These are phyloP conservation scores for Gobius niger DNA, from an alignment of 2,113 vertebrate species.

Conservation along the genomic window DNA sequence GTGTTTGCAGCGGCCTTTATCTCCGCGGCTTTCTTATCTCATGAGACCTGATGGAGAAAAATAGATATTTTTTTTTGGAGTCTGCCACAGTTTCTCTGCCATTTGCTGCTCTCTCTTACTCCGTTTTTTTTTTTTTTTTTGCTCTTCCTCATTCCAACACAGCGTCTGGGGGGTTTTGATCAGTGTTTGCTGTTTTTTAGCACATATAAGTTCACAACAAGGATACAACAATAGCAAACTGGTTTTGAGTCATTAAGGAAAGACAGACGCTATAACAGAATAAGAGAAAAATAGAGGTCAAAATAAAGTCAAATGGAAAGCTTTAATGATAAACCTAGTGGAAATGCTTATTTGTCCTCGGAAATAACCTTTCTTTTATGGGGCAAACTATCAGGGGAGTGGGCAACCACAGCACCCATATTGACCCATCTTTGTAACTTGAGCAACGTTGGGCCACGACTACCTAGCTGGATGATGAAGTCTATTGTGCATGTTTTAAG, in stretches of 20 bases:
- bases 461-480: too few relatives aligned
- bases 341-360: too few relatives aligned
- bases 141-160: constrained; percentile 4
- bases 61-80: constrained; percentile 27
- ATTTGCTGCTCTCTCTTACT: constrained; percentile 25
- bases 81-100: constrained; percentile 33
- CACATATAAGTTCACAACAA: constrained; percentile 21
- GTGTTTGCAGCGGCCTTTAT: constrained; percentile 45
- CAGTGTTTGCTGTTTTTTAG: background rate
- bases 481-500: background rate
- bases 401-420: too few relatives aligned
- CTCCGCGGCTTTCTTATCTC: constrained; percentile 55
- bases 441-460: background rate
- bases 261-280: background rate
- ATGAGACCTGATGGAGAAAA: constrained; percentile 52
- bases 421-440: too few relatives aligned
- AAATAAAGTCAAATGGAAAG: background rate
- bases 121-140: constrained; percentile 1
- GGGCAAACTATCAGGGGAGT: too few relatives aligned
- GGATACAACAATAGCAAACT: constrained; percentile 6
- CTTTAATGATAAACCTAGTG: background rate
- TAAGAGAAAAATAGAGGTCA: background rate
- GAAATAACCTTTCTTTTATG: too few relatives aligned
- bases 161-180: constrained; percentile 1
- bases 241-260: constrained; percentile 15